Evolutionary conservation across 2,797 vertebrate species (phyloP).

Genomic region (Phoebastria nigripes): DNA sequence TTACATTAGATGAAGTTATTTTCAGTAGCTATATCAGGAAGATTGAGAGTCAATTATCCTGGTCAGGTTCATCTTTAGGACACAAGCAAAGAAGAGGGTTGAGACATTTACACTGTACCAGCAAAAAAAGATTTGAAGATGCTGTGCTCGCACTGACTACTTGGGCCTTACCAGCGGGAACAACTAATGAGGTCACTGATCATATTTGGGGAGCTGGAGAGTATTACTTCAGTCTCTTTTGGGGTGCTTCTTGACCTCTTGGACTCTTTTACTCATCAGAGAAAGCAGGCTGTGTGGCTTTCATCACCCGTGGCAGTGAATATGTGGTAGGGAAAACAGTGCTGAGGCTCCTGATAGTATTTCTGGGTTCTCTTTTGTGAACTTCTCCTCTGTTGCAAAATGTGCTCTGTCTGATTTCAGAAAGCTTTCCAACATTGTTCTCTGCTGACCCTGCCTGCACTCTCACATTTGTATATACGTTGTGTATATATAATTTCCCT

Average conservation of each 20-base stretch:
- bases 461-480: neutral
- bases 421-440: neutral
- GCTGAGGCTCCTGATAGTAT: neutral
- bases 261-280: neutral
- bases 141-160: neutral
- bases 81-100: neutral
- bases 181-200: neutral
- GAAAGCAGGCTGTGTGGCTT: neutral
- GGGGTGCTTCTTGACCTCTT: neutral
- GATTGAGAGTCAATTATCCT: slow-evolving; percentile 55
- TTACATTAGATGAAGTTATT: slow-evolving; percentile 61
- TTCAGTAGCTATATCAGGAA: slow-evolving; percentile 53
- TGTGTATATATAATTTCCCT: neutral
- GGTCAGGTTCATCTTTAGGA: slow-evolving; percentile 59
- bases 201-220: neutral
- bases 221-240: neutral
- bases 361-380: neutral
- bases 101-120: neutral
- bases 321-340: neutral
- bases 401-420: neutral
- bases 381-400: neutral
- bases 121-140: slow-evolving; percentile 8
- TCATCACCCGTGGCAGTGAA: neutral
- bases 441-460: neutral
- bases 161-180: neutral